Evolutionary conservation across 2,113 vertebrate species (phyloP).

Genomic region (Trochalopteron elliotii): DNA sequence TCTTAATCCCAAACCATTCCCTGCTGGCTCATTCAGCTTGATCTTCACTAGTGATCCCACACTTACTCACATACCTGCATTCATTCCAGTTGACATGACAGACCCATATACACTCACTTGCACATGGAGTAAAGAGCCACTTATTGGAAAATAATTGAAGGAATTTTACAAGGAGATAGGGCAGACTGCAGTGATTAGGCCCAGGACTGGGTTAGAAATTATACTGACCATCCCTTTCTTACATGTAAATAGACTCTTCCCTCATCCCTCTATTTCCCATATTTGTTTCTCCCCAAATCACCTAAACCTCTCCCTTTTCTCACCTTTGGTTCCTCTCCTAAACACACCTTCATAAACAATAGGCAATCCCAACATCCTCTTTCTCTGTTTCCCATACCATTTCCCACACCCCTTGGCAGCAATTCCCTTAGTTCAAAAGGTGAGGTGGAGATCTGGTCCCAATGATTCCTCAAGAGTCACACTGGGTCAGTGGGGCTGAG

Average conservation of each 20-base stretch:
- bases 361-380: not conserved
- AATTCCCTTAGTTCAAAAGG: not conserved
- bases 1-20: not conserved
- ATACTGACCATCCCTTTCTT: not conserved
- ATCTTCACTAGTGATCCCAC: not conserved
- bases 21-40: fast-evolving
- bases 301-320: not conserved
- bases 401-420: not conserved
- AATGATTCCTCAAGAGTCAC: fast-evolving
- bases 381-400: not conserved
- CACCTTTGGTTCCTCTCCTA: not conserved
- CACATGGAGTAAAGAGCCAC: not conserved
- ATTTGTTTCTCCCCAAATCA: not conserved
- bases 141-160: not conserved
- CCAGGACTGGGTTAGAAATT: not conserved
- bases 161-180: not conserved
- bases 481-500: not conserved
- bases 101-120: fast-evolving
- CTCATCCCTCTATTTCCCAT: not conserved
- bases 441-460: not conserved
- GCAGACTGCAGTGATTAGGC: not conserved
- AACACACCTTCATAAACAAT: not conserved
- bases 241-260: not conserved
- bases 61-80: fast-evolving
- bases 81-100: not conserved